Evolutionary conservation across 2,113 vertebrate species (phyloP).

Genomic region (Ptychochromis oligacanthus): DNA sequence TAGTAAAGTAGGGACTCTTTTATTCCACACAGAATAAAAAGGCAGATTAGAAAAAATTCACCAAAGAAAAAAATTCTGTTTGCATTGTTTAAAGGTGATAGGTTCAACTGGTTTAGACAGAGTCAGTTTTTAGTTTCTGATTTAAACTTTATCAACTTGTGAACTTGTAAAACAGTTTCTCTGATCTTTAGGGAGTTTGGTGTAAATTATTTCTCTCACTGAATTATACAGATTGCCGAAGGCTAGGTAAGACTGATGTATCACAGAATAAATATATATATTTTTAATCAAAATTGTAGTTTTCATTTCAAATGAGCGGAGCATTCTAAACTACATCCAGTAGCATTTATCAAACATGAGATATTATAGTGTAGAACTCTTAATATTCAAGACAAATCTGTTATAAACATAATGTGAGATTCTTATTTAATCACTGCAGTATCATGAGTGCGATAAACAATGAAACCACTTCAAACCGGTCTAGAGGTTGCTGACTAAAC

Average conservation of each 20-base stretch:
- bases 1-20: not conserved
- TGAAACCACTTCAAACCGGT: not conserved
- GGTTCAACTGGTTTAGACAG: not conserved
- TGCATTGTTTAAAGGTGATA: not conserved
- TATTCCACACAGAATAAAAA: not conserved
- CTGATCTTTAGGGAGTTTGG: not conserved
- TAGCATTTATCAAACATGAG: too few relatives aligned
- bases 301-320: not conserved
- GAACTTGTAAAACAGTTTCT: not conserved
- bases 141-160: conserved; percentile 1
- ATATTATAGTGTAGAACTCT: too few relatives aligned
- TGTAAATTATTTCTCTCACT: not conserved
- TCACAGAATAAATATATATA: not conserved
- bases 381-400: too few relatives aligned
- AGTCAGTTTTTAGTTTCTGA: not conserved
- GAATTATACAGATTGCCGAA: not conserved
- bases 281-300: not conserved
- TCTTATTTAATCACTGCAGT: too few relatives aligned
- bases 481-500: not conserved
- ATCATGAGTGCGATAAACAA: not conserved
- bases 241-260: not conserved
- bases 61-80: not conserved
- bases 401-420: too few relatives aligned
- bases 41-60: not conserved
- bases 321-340: too few relatives aligned